phyloP scores from a whole-genome alignment of 2,797 vertebrate species.

The Vipera latastei region DNA sequence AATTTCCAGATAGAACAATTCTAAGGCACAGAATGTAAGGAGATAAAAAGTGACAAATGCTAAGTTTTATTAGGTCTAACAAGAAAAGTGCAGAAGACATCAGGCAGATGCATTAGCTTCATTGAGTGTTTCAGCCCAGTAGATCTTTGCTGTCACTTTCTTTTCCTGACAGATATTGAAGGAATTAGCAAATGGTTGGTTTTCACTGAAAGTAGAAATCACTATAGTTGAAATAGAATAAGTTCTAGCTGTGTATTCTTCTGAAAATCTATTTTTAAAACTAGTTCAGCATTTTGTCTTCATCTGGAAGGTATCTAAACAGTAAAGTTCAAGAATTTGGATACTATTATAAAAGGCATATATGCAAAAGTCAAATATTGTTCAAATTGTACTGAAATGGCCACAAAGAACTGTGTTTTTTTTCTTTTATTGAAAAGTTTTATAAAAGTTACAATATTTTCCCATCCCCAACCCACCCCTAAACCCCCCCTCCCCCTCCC shows the following conservation, averaged over 20 bases:
- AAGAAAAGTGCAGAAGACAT: background rate
- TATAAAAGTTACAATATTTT: no score
- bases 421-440: no score
- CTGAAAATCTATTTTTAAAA: background rate
- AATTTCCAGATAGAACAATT: background rate
- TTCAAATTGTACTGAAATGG: background rate
- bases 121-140: background rate
- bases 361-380: background rate
- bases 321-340: background rate
- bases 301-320: background rate
- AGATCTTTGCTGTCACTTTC: background rate
- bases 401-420: background rate
- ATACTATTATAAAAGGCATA: background rate
- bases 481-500: no score
- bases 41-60: background rate
- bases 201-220: background rate
- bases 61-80: background rate
- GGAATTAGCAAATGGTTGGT: background rate
- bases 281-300: background rate
- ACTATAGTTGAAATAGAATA: background rate
- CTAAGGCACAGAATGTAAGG: background rate
- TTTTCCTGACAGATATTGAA: background rate
- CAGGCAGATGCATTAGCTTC: background rate
- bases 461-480: no score
- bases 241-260: background rate